A percentile compares a stretch with the other conserved stretches of the same genome.
These are phyloP conservation scores for Brachionus rubens DNA, from an alignment of 1,140 invertebrate genomes.

Conservation along the genomic window DNA sequence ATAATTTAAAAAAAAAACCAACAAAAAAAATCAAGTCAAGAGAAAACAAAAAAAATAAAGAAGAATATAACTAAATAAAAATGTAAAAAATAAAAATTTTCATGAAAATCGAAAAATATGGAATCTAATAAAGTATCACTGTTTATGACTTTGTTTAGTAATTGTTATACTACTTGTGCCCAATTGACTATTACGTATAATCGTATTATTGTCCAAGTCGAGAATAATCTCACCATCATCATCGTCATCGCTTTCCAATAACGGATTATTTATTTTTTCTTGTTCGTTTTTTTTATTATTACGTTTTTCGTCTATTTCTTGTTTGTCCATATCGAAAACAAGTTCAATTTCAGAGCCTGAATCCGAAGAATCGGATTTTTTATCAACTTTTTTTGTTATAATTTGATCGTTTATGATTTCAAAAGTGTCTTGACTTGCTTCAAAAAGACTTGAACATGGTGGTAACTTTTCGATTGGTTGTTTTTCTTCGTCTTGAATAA, in stretches of 20 bases:
- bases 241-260: not conserved
- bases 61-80: too few relatives aligned
- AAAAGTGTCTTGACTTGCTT: not conserved
- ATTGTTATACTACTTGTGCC: not conserved
- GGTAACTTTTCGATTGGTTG: conserved; percentile 20
- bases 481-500: too few relatives aligned
- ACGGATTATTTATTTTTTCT: not conserved
- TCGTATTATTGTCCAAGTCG: conserved; percentile 40
- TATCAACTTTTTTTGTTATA: not conserved
- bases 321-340: conserved; percentile 27
- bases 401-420: conserved; percentile 15
- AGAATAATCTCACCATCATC: conserved; percentile 24
- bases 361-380: not conserved
- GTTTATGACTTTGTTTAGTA: too few relatives aligned
- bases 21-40: too few relatives aligned
- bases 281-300: not conserved
- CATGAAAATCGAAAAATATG: too few relatives aligned
- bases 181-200: too few relatives aligned
- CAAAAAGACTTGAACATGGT: conserved; percentile 22
- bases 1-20: too few relatives aligned
- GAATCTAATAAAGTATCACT: too few relatives aligned
- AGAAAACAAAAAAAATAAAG: too few relatives aligned
- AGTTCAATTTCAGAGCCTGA: conserved; percentile 10
- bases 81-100: too few relatives aligned
- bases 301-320: not conserved